Conservation (phyloP, 1,140 invertebrate genomes). For the Lordiphosa collinella region DNA sequence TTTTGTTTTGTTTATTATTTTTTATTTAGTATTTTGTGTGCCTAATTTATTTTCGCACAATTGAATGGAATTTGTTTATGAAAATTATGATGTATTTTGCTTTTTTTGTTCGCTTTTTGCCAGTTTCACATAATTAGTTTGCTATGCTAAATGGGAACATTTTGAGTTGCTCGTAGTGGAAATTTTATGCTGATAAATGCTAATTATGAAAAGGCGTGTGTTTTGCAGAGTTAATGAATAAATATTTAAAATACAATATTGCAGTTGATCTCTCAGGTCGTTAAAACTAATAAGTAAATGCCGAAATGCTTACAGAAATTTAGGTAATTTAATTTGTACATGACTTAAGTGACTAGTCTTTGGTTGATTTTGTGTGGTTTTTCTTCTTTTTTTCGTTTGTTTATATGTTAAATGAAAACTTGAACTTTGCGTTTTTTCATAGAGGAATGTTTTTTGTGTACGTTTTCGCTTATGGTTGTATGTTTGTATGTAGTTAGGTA, state of each 20-base stretch:
- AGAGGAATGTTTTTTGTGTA: constrained; percentile 61
- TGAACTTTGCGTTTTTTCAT: constrained; percentile 56
- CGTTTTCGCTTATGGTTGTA: constrained; percentile 17
- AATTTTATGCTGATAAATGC: constrained; percentile 56
- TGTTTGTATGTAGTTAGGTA: constrained; percentile 8
- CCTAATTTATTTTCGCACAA: constrained; percentile 61
- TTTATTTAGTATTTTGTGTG: constrained; percentile 28
- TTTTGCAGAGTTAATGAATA: constrained; percentile 59
- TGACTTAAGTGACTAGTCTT: constrained; percentile 74
- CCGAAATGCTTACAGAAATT: constrained; percentile 24
- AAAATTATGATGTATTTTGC: constrained; percentile 35
- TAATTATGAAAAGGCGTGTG: constrained; percentile 45
- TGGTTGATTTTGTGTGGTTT: constrained; percentile 56
- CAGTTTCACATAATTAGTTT: constrained; percentile 64
- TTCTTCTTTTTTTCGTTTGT: too few relatives aligned
- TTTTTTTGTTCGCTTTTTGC: constrained; percentile 22
- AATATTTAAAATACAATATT: constrained; percentile 78
- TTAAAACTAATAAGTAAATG: constrained; percentile 53
- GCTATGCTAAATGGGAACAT: constrained; percentile 74
- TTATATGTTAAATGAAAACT: constrained; percentile 46
- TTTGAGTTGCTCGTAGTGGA: constrained; percentile 67
- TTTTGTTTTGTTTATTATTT: constrained; percentile 11
- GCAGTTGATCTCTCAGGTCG: constrained; percentile 51
- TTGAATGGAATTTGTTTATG: constrained; percentile 52
- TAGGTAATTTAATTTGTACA: constrained; percentile 25